These are phyloP conservation scores for Crypturellus tataupa DNA, from an alignment of 2,797 vertebrate species.

Conservation along the genomic window DNA sequence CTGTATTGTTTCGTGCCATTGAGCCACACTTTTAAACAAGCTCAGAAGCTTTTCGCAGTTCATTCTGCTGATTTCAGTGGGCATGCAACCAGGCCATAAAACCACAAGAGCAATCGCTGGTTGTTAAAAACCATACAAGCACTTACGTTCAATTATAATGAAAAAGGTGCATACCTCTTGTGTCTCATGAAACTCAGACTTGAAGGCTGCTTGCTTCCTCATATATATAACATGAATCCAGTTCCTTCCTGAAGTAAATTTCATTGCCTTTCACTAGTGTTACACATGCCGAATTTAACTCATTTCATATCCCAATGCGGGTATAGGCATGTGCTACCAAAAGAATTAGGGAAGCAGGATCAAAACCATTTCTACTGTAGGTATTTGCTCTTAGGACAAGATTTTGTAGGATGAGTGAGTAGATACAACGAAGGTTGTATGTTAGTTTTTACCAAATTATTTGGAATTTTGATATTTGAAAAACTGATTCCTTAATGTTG, in stretches of 20 bases:
- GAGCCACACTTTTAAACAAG: conserved; percentile 22
- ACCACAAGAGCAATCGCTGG: conserved; percentile 69
- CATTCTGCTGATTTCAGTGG: conserved; percentile 70
- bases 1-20: conserved; percentile 28
- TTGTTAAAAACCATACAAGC: conserved; percentile 72
- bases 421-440: background rate
- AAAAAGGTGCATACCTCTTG: conserved; percentile 72
- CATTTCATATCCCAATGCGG: background rate
- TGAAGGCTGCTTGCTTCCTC: conserved; percentile 65
- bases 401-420: background rate
- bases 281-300: conserved; percentile 47
- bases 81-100: conserved; percentile 71
- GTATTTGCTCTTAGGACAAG: background rate
- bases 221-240: conserved; percentile 45
- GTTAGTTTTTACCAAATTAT: background rate
- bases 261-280: conserved; percentile 66
- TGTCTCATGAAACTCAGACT: conserved; percentile 69
- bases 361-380: background rate
- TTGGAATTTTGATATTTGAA: background rate
- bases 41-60: conserved; percentile 61
- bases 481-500: background rate
- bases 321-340: rapidly evolving
- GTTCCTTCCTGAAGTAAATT: conserved; percentile 66
- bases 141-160: conserved; percentile 74
- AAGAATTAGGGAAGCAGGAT: background rate